Conservation (phyloP, 2,113 vertebrate species). For the Manacus vitellinus region DNA sequence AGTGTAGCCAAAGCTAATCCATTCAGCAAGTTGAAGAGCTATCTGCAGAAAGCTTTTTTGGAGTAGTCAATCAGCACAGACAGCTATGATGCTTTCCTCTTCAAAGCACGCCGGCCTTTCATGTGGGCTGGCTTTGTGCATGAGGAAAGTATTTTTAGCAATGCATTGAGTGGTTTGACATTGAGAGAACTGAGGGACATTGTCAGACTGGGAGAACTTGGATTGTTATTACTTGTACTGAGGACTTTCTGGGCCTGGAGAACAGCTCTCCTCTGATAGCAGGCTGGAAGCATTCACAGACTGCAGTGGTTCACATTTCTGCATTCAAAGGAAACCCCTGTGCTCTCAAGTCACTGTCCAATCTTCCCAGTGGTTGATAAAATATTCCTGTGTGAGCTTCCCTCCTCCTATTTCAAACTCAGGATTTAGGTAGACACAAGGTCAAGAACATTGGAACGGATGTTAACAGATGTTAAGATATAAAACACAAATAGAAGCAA, state of each 20-base stretch:
- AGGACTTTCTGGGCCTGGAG: background rate
- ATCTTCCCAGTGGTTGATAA: background rate
- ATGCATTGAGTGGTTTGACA: background rate
- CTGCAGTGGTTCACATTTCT: background rate
- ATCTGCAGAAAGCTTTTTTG: background rate
- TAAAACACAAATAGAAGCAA: background rate
- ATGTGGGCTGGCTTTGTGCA: constrained; percentile 11
- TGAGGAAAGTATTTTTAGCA: constrained; percentile 49
- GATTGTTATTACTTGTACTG: background rate
- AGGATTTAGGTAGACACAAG: background rate
- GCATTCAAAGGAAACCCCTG: background rate
- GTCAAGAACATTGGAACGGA: background rate
- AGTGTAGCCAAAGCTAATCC: background rate
- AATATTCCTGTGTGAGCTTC: background rate
- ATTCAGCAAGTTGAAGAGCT: background rate
- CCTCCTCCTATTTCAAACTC: background rate
- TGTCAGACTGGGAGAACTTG: background rate
- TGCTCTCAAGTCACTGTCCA: background rate
- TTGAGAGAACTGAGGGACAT: constrained; percentile 40
- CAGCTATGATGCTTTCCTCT: background rate
- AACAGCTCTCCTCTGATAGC: background rate
- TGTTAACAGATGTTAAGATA: no score
- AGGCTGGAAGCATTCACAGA: background rate
- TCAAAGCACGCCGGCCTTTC: constrained; percentile 22
- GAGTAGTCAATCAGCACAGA: background rate